phyloP scores from a whole-genome alignment of 1,140 invertebrate genomes.

The Panonychus citri region DNA sequence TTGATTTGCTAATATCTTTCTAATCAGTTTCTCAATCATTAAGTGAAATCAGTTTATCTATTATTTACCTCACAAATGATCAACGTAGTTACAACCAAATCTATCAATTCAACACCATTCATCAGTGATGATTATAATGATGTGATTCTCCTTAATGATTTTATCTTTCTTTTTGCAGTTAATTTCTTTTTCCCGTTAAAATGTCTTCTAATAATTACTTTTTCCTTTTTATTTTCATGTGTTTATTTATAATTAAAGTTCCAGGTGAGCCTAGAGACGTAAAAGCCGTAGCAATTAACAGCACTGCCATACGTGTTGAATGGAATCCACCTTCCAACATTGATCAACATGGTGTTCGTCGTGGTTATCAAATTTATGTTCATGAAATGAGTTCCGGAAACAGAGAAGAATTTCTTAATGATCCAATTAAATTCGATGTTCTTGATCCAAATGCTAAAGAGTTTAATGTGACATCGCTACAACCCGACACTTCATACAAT shows the following conservation, averaged over 20 bases:
- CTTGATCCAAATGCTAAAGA: conserved; percentile 47
- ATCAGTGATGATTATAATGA: too few relatives aligned
- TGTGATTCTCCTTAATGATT: not conserved
- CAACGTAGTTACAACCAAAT: too few relatives aligned
- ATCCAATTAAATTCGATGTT: conserved; percentile 37
- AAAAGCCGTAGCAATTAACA: conserved; percentile 60
- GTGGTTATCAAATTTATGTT: conserved; percentile 84
- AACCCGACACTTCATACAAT: conserved; percentile 78
- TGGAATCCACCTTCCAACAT: conserved; percentile 74
- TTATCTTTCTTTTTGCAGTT: not conserved
- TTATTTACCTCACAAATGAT: too few relatives aligned
- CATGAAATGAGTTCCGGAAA: conserved; percentile 66
- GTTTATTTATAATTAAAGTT: conserved; percentile 35
- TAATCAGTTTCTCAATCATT: too few relatives aligned
- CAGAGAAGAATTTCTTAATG: conserved; percentile 31
- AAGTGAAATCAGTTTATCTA: too few relatives aligned
- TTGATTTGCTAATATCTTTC: too few relatives aligned
- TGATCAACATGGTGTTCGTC: conserved; percentile 82
- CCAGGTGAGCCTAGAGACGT: conserved; percentile 84
- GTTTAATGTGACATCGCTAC: conserved; percentile 58
- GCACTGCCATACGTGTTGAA: conserved; percentile 64
- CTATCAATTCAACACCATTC: too few relatives aligned
- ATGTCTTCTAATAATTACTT: too few relatives aligned
- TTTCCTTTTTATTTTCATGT: too few relatives aligned
- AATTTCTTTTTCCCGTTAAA: not conserved